Base-by-base conservation (phyloP, 2,888 invertebrate genomes). In the Noctua janthina region DNA sequence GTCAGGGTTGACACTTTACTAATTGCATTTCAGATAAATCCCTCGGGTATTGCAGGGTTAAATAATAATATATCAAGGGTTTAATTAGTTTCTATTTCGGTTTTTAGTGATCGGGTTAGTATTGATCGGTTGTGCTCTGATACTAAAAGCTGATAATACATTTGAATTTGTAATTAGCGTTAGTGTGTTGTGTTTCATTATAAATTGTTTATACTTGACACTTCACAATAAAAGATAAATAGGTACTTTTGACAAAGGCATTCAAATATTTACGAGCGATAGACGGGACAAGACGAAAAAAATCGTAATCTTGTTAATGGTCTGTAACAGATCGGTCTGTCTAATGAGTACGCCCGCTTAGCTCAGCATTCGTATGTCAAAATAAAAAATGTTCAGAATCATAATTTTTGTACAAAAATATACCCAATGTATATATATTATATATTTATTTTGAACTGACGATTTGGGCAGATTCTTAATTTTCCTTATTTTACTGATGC, bases 21-120 rank as follows among this genome's bases (percentile, higher is more conserved):
- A 87, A 86, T 86, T 86, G 87, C 85, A 85, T 85, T 87, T 82
- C 75, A 78, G 71, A 68, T 85, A 74, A 82, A 87, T 76, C 87
- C 85, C 68, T 8, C 29, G 39, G 66, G 76, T 49, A 81, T 67
- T 70, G 72, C 78, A 67, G 66, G 84, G 68, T 77, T 80, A 81
- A 83, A 85, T 84, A 62, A 86, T 84, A 72, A 76, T 79, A 70
- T 85, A 46, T 84, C 54, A 74, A 70, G 62, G 66, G 64, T 70
- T 77, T 80, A 62, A 74, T 79, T 64, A n/a, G 74, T 82, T 64
- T 73, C 67, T 68, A 59, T 86, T 62, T 66, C 46, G n/a, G 81
- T 71, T 75, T 72, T 66, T 82, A 71, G 56, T 66, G 72, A 85
- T 71, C 73, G 69, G 76, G 20, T 85, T 77, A 13, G 35, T 64